Base-by-base conservation (phyloP, 2,797 vertebrate species). In the Brachyalestes nurse region DNA sequence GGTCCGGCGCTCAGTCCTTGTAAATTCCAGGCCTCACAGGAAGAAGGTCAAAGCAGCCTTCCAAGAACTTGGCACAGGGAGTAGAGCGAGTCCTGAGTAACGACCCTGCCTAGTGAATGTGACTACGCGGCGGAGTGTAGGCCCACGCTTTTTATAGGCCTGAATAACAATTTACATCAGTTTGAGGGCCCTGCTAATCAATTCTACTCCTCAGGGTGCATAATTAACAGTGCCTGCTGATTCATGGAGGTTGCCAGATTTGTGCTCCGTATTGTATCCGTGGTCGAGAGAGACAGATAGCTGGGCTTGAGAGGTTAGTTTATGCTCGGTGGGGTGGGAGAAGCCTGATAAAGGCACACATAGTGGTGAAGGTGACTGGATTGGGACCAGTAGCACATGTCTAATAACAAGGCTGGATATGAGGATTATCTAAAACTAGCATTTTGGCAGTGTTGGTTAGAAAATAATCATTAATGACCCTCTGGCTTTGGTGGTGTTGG, bases 1-100 rank as follows among this genome's bases (percentile, higher is more conserved):
- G 85, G 87, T 82, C 83, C 78, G 47, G 81, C 82, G 78, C 76
- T 77, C 78, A 67, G 61, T 40, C 83, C 88, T 91, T 84, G 85
- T 90, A 91, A 91, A 92, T 86, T 89, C 79, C 86, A 84, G 88
- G 83, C 89, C 87, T 85, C 89, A 87, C 89, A 89, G 87, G 89
- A 91, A 90, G 88, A 90, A 86, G 89, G 86, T 88, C 88, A 82
- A 80, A 84, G 78, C 82, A 85, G 85, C 78, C 83, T 81, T 82
- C 66, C 65, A 61, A 86, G 80, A 88, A 79, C 80, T 80, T 83
- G 87, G 76, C 85, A 83, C 17, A 61, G 71, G 62, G 61, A 78
- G 79, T 51, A 58, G 75, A 60, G 4, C n/a, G 58, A 49, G 64
- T 73, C 53, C 72, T 80, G 73, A 69, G 61, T 62, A 81, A 83